Percentiles rank a stretch among this genome's conserved stretches.
Evolutionary conservation across 2,113 vertebrate genomes (phyloP).

Genomic region (Aphyosemion australe): DNA sequence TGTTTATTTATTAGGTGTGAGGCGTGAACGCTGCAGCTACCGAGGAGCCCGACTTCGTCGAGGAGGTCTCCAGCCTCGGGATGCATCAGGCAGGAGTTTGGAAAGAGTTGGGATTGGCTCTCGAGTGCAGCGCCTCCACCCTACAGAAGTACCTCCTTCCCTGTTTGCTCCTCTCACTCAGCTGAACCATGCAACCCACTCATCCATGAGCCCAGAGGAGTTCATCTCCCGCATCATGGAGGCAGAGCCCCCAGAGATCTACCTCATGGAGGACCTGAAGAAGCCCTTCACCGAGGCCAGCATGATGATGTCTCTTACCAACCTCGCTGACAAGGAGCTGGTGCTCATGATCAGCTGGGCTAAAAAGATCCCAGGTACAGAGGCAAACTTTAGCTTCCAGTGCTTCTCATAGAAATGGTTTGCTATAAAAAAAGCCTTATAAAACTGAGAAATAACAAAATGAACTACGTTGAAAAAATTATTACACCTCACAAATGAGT

Average conservation of each 20-base stretch:
- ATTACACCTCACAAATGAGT: too few species aligned
- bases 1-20: conserved; percentile 78
- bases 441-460: too few species aligned
- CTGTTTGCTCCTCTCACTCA: conserved; percentile 18
- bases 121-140: conserved; percentile 59
- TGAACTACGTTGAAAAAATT: too few species aligned
- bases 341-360: conserved; percentile 99
- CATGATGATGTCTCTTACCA: conserved; percentile 98
- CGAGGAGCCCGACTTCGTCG: conserved; percentile 83
- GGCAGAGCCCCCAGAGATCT: conserved; percentile 91
- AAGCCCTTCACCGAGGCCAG: conserved; percentile 92
- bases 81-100: conserved; percentile 53
- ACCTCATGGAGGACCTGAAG: conserved; percentile 86
- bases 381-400: background rate
- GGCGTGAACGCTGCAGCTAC: conserved; percentile 90
- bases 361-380: conserved; percentile 93
- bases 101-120: conserved; percentile 48
- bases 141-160: conserved; percentile 63
- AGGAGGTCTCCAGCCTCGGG: conserved; percentile 72
- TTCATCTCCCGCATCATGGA: conserved; percentile 89
- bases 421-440: too few species aligned
- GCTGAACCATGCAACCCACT: conserved; percentile 61
- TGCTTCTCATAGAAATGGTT: background rate
- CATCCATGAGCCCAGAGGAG: conserved; percentile 84
- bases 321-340: conserved; percentile 94